phyloP scores from a whole-genome alignment of 2,113 vertebrate species.

The Scytalopus superciliaris region DNA sequence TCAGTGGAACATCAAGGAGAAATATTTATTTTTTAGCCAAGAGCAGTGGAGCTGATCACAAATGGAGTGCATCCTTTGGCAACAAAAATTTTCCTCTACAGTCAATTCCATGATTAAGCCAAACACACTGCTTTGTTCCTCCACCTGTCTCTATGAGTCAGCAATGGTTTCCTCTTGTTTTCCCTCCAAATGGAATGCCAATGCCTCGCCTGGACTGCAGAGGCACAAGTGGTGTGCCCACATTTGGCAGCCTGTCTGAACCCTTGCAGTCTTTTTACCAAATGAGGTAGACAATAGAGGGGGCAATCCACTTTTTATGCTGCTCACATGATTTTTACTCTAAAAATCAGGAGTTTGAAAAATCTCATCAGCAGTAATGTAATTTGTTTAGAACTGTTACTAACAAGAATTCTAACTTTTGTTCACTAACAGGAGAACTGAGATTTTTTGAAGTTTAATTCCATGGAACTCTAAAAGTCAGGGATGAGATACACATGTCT shows the following conservation, averaged over 20 bases:
- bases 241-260: neutral
- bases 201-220: neutral
- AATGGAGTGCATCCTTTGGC: neutral
- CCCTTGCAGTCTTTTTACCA: neutral
- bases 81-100: slow-evolving; percentile 15
- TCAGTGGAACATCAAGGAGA: neutral
- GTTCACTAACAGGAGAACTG: neutral
- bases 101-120: neutral
- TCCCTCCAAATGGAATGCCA: neutral
- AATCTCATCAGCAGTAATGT: neutral
- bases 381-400: neutral
- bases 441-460: neutral
- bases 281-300: neutral
- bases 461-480: neutral
- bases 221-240: slow-evolving; percentile 11
- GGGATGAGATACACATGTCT: neutral
- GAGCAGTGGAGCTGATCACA: neutral
- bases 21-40: neutral
- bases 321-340: neutral
- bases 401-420: neutral
- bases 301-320: neutral
- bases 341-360: neutral
- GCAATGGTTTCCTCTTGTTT: neutral
- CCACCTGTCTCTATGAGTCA: slow-evolving; percentile 58
- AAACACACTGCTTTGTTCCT: slow-evolving; percentile 25